Conservation (phyloP, 2,797 vertebrate species). For the Hemibagrus guttatus region DNA sequence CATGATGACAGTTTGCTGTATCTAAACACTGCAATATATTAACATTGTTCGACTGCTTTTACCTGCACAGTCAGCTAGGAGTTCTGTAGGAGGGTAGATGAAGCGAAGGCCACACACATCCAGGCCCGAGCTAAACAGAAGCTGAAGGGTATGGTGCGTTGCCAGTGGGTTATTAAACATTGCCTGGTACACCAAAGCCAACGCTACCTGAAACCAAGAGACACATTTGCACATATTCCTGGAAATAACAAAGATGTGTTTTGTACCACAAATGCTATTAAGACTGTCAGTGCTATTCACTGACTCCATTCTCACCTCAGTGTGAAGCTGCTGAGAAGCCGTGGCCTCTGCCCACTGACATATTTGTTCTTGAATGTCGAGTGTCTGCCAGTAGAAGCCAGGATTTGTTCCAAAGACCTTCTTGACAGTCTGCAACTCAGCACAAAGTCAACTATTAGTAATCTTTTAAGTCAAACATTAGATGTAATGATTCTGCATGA, state of each 20-base stretch:
- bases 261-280: not conserved
- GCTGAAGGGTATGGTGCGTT: slow-evolving; percentile 61
- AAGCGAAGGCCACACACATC: slow-evolving; percentile 73
- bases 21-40: not conserved
- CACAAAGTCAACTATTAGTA: not conserved
- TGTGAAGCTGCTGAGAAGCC: slow-evolving; percentile 61
- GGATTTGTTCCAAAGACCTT: slow-evolving; percentile 64
- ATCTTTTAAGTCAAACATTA: slow-evolving; percentile 1
- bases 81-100: slow-evolving; percentile 37
- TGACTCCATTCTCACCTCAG: slow-evolving; percentile 59
- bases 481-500: not conserved
- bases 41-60: not conserved
- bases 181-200: slow-evolving; percentile 69
- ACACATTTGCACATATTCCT: not conserved
- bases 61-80: slow-evolving; percentile 63
- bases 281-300: not conserved
- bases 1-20: not conserved
- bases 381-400: slow-evolving; percentile 77
- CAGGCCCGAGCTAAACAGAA: slow-evolving; percentile 65
- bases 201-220: slow-evolving; percentile 66
- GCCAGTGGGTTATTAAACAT: slow-evolving; percentile 27
- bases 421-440: slow-evolving; percentile 67
- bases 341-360: slow-evolving; percentile 64
- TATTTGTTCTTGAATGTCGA: slow-evolving; percentile 68
- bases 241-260: not conserved